A percentile compares a stretch with the other conserved stretches of the same genome.
These are phyloP conservation scores for Microcebus ravelobensis DNA, from an alignment of 2,113 vertebrate genomes.

Conservation along the genomic window DNA sequence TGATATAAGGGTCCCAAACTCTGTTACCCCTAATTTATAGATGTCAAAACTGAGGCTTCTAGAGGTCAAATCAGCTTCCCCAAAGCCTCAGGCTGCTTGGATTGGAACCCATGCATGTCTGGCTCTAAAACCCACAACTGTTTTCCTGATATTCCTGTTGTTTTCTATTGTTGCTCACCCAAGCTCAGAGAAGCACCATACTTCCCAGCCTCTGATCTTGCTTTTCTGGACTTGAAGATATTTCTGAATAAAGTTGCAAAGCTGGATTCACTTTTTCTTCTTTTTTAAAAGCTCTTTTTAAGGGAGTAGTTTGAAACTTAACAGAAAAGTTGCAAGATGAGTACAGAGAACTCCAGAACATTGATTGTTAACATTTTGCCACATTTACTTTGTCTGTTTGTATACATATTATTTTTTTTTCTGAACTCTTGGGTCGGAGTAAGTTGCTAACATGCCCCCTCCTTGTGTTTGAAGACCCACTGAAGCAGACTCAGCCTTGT, in stretches of 20 bases:
- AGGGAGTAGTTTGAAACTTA: not conserved
- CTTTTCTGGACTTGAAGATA: not conserved
- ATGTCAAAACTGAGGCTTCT: not conserved
- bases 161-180: not conserved
- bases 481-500: not conserved
- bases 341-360: not conserved
- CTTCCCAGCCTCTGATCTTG: not conserved
- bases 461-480: not conserved
- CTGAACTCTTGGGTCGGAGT: not conserved
- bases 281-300: not conserved
- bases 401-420: not conserved
- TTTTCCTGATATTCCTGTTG: not conserved
- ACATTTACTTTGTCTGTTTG: not conserved
- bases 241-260: slow-evolving; percentile 7
- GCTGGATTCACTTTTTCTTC: not conserved
- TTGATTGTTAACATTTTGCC: not conserved
- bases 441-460: not conserved
- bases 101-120: not conserved
- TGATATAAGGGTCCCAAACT: not conserved
- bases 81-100: not conserved
- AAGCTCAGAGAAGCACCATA: not conserved
- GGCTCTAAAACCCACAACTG: not conserved
- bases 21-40: not conserved
- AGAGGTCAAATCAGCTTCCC: not conserved
- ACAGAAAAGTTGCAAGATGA: not conserved